Evolutionary conservation across 2,113 vertebrate genomes (phyloP).

Genomic region (Coracopsis vasa): DNA sequence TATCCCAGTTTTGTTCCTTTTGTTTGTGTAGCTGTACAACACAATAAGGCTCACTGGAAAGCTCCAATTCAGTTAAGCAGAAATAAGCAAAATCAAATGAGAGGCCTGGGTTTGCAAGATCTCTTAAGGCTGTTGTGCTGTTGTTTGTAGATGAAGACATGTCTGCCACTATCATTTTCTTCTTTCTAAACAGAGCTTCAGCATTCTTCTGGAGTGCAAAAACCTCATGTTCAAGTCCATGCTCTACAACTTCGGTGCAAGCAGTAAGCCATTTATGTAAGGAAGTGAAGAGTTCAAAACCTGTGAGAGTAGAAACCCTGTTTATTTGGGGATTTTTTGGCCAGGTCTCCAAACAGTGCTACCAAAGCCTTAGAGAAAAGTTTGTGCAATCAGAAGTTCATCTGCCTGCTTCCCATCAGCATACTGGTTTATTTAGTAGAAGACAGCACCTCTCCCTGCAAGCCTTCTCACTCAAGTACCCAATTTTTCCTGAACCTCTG

Average conservation of each 20-base stretch:
- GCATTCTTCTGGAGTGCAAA: background rate
- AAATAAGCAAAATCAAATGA: background rate
- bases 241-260: background rate
- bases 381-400: background rate
- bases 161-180: background rate
- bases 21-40: background rate
- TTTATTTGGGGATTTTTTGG: background rate
- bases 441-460: background rate
- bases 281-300: background rate
- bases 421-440: background rate
- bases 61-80: background rate
- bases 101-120: background rate
- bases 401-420: background rate
- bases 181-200: background rate
- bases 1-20: background rate
- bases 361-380: background rate
- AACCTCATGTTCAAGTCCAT: background rate
- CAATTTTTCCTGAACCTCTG: background rate
- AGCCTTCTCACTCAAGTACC: background rate
- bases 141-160: background rate
- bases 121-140: background rate
- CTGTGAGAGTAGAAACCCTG: background rate
- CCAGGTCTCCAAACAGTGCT: background rate
- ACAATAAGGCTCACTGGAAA: background rate
- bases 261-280: background rate